A percentile compares a stretch with the other conserved stretches of the same genome.
These are phyloP conservation scores for Syrmaticus mikado DNA, from an alignment of 2,113 vertebrate genomes.

Conservation along the genomic window DNA sequence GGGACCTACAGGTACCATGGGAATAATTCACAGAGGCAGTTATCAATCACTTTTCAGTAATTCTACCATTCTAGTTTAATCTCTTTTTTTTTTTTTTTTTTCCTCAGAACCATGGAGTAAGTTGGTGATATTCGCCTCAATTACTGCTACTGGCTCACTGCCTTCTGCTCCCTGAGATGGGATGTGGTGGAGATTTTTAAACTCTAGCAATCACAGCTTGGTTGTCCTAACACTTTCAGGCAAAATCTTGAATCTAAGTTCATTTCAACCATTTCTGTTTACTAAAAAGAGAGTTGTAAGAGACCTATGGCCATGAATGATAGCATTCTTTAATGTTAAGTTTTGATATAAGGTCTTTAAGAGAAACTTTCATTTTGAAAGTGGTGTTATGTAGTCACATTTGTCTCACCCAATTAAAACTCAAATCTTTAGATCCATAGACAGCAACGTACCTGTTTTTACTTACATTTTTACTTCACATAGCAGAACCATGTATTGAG, in stretches of 20 bases:
- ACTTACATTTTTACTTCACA: background rate
- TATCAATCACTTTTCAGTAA: background rate
- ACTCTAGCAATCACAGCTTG: background rate
- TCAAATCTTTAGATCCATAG: background rate
- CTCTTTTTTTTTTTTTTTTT: background rate
- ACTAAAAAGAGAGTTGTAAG: background rate
- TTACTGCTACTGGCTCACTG: background rate
- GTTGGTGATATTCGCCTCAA: background rate
- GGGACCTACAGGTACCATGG: background rate
- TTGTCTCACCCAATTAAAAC: background rate
- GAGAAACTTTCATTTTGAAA: background rate
- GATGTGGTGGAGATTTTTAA: background rate
- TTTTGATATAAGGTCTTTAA: background rate
- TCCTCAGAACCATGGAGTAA: background rate
- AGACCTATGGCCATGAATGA: background rate
- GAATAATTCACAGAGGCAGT: background rate
- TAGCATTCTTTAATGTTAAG: background rate
- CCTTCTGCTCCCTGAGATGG: background rate
- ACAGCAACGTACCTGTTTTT: background rate
- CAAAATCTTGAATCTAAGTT: background rate
- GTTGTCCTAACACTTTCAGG: background rate
- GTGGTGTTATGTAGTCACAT: background rate
- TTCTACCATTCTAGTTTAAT: background rate
- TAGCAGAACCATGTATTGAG: background rate
- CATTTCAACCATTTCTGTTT: background rate